Evolutionary conservation across 1,140 invertebrate species (phyloP), one percentile per base, ranked within the genome.

Genomic region (Aphelinus atriplicis): DNA sequence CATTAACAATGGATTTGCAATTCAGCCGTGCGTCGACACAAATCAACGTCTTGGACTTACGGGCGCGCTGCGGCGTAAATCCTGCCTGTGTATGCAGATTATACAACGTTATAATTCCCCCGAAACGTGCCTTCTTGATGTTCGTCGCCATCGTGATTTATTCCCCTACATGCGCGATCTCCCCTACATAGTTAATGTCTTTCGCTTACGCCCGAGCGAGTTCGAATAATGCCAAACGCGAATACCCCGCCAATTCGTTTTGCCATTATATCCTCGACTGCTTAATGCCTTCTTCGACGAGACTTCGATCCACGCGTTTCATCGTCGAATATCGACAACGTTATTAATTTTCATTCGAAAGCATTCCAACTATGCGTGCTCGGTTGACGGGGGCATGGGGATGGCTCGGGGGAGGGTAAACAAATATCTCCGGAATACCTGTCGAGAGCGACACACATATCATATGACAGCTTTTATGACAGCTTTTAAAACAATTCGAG

Each of bases 1-100:
- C 26, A 26, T 26, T 26, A 26, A 26, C 26, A 26, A 76, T 76
- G 63, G 50, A 76, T 76, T 76, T 71, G 63, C 74, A 76, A 76
- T 71, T 71, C 69, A 76, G 74, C 45, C 43, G 43, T 7, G 42
- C 48, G 10, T 61, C 63, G 7, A 55, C 68, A 71, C 74, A 76
- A 71, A 76, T 76, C 69, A 71, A 71, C 63, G 62, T 76, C 74
- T 76, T 62, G 58, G 47, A 76, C 63, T 76, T 61, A 65, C 10
- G 45, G n/a, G 26, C 26, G 45, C 53, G 45, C 9, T 45, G 3
- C 45, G 53, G 62, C 71, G 63, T 66, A 73, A 73, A 73, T 73
- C 64, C 66, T 26, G 10, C 58, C 26, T 26, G 60, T 64, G 7
- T 51, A 75, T 75, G 73, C 60, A 75, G 73, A 75, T 75, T 74